Evolutionary conservation across 2,113 vertebrate genomes (phyloP), one percentile per base, ranked within the genome.

Genomic region (Podarcis raffonei): DNA sequence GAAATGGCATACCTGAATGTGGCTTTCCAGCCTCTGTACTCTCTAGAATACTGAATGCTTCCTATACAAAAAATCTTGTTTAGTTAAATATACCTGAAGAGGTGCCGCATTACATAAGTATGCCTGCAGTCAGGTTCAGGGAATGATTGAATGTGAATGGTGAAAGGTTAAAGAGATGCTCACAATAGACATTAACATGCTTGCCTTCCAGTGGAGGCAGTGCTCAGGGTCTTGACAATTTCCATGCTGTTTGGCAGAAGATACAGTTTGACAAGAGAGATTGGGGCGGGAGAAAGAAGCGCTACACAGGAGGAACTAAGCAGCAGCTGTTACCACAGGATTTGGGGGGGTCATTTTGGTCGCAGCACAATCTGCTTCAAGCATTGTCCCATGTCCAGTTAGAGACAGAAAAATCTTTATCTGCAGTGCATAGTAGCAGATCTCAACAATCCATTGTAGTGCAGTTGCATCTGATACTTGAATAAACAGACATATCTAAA

Each of bases 201-300:
- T 35, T 0, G 0, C 68, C 22, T 20, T 89, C 23, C 76, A 71
- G 74, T 89, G 80, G 65, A 85, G 20, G 65, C 5, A 76, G 35
- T 20, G 11, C 80, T 93, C 78, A 91, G 85, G 89, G 75, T 86
- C 66, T 89, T 86, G 78, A 20, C 84, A 72, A 7, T 16, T 89
- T 89, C 53, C 1, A 11, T 12, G 6, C 23, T 66, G 32, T 57
- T 89, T 87, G 89, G 79, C 30, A 59, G 53, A 39, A 68, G 72
- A 32, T 59, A 13, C 32, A 90, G 2, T 65, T 80, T 87, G 69
- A 66, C 5, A 81, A 65, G 75, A 69, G 22, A 78, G 30, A 53
- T 86, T 16, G 16, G 6, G 83, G 9, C 48, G 48, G 48, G 48
- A 11, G 48, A 2, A 53, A 53, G 11, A 69, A 32, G n/a, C 89